These are phyloP conservation scores for Sander vitreus DNA, from an alignment of 2,113 vertebrate genomes.

Conservation along the genomic window DNA sequence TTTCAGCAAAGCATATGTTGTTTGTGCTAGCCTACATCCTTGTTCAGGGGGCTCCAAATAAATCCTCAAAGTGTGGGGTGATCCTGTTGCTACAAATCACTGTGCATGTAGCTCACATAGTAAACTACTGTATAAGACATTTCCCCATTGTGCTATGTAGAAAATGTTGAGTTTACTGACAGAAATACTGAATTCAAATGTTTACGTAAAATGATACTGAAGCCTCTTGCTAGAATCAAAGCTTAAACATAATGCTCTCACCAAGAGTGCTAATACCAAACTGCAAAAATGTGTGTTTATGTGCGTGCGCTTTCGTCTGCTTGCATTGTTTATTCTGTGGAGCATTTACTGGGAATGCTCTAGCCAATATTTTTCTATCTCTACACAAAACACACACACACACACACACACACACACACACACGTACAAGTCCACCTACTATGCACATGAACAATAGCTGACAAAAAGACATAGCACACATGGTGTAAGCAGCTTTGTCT, in stretches of 20 bases:
- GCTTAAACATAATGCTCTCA: slow-evolving; percentile 15
- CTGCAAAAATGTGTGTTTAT: neutral
- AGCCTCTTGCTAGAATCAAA: slow-evolving; percentile 19
- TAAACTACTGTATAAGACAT: too few relatives aligned
- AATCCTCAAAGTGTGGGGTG: neutral
- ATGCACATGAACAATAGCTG: slow-evolving; percentile 19
- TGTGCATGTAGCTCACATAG: neutral
- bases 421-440: neutral
- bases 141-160: neutral
- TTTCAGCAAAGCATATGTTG: neutral
- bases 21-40: neutral
- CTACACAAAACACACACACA: neutral
- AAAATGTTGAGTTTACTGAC: neutral
- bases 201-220: neutral
- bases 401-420: slow-evolving; percentile 5
- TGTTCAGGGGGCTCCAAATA: neutral
- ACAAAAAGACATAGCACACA: neutral
- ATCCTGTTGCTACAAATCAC: neutral
- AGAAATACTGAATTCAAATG: neutral
- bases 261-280: slow-evolving; percentile 18
- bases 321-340: slow-evolving; percentile 45
- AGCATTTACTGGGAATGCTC: neutral
- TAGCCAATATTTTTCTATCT: slow-evolving; percentile 31
- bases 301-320: slow-evolving; percentile 15
- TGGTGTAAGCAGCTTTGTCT: slow-evolving; percentile 6